Evolutionary conservation across 53 echinoderm and acorn worm species (phyloP).

Genomic region (Crossaster papposus): DNA sequence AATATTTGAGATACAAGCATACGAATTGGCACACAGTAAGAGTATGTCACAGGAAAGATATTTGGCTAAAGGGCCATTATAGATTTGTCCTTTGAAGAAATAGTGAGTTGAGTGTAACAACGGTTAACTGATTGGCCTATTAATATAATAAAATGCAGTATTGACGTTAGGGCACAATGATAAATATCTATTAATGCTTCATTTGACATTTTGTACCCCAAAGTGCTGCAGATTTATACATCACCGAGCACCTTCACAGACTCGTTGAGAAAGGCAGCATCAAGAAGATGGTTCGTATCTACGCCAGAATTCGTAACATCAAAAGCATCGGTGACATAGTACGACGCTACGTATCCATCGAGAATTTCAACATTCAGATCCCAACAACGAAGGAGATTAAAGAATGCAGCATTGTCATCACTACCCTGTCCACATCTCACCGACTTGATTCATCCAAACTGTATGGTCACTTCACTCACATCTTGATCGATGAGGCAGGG

Average conservation of each 20-base stretch:
- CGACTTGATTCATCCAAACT: slow-evolving; percentile 47
- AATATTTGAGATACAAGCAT: too few relatives aligned
- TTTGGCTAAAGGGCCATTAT: too few relatives aligned
- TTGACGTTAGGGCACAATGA: too few relatives aligned
- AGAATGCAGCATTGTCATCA: slow-evolving; percentile 68
- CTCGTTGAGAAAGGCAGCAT: neutral
- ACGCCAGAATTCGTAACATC: slow-evolving; percentile 41
- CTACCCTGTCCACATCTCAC: slow-evolving; percentile 68
- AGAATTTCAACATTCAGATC: slow-evolving; percentile 29
- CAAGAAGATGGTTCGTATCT: slow-evolving; percentile 64
- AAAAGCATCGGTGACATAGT: slow-evolving; percentile 42
- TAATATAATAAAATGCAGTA: too few relatives aligned
- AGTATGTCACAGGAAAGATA: too few relatives aligned
- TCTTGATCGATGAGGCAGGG: slow-evolving; percentile 92
- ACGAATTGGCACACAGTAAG: too few relatives aligned
- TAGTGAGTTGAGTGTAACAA: too few relatives aligned
- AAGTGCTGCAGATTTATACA: slow-evolving; percentile 91
- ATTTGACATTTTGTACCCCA: neutral
- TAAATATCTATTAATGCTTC: too few relatives aligned
- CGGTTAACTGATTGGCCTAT: too few relatives aligned
- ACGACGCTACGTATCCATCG: slow-evolving; percentile 9
- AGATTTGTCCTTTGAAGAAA: too few relatives aligned
- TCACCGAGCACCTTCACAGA: slow-evolving; percentile 74
- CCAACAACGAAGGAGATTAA: slow-evolving; percentile 50
- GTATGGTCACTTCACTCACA: slow-evolving; percentile 83